phyloP scores from a whole-genome alignment of 2,797 vertebrate genomes.

The Pachyuromys duprasi region DNA sequence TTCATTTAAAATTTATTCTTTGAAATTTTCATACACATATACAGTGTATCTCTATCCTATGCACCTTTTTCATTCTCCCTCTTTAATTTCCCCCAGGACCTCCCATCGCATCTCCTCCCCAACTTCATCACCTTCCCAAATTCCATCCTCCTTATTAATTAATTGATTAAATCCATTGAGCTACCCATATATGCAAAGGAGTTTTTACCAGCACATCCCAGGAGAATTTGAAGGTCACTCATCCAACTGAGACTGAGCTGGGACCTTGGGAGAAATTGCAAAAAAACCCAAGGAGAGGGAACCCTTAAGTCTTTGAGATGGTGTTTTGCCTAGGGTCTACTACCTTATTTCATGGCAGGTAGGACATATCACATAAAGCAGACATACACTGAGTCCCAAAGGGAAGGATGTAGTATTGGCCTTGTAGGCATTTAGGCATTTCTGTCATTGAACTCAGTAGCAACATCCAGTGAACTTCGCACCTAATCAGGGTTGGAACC shows the following conservation, averaged over 20 bases:
- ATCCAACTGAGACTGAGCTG: neutral
- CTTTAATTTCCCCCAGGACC: neutral
- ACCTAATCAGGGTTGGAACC: neutral
- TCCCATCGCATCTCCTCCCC: neutral
- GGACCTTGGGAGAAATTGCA: neutral
- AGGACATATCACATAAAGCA: neutral
- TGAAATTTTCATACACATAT: neutral
- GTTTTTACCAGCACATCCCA: neutral
- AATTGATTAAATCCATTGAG: neutral
- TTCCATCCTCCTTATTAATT: neutral
- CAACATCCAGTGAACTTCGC: neutral
- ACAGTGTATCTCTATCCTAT: neutral
- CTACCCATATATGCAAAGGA: neutral
- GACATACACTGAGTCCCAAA: neutral
- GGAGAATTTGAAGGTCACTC: neutral
- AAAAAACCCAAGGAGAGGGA: neutral
- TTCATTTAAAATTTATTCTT: neutral
- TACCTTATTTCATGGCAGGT: neutral
- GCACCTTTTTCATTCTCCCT: neutral
- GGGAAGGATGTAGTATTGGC: neutral
- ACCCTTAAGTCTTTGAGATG: neutral
- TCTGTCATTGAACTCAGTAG: neutral
- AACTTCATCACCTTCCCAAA: neutral
- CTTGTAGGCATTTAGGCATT: neutral
- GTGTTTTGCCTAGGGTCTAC: neutral